Evolutionary conservation across 2,888 invertebrate genomes (phyloP).

Genomic region (Empis stercorea): DNA sequence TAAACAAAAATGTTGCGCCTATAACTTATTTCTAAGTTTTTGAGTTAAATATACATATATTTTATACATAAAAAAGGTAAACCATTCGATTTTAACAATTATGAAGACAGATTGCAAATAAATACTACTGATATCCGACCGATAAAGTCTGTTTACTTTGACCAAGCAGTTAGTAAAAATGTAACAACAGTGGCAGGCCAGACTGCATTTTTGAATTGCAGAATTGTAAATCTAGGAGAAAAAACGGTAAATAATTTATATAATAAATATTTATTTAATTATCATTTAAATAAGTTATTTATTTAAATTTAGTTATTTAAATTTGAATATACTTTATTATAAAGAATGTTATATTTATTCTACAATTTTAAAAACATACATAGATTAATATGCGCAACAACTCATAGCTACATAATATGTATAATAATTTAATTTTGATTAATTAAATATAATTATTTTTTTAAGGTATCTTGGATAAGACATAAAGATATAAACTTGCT

Average conservation of each 20-base stretch:
- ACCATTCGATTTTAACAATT: slow-evolving; percentile 12
- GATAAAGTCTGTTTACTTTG: slow-evolving; percentile 14
- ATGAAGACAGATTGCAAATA: slow-evolving; percentile 12
- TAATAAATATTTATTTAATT: too few species aligned
- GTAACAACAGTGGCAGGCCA: slow-evolving; percentile 71
- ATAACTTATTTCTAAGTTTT: too few species aligned
- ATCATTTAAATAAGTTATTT: too few species aligned
- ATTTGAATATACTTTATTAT: too few species aligned
- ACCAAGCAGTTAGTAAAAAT: slow-evolving; percentile 38
- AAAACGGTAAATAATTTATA: slow-evolving; percentile 54
- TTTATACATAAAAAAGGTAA: slow-evolving; percentile 5
- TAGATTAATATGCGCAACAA: too few species aligned
- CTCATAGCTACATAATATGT: too few species aligned
- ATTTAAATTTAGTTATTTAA: too few species aligned
- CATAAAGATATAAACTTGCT: slow-evolving; percentile 18
- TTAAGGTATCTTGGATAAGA: slow-evolving; percentile 18
- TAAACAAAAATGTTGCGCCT: too few species aligned
- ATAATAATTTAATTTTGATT: too few species aligned
- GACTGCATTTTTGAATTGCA: slow-evolving; percentile 69
- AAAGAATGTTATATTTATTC: too few species aligned
- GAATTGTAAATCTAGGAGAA: slow-evolving; percentile 68
- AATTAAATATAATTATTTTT: background rate
- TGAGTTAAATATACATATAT: too few species aligned
- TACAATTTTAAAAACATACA: too few species aligned
- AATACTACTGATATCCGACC: slow-evolving; percentile 11